Base-by-base conservation (phyloP, 53 echinoderm and acorn worm species). In the Antedon mediterranea region DNA sequence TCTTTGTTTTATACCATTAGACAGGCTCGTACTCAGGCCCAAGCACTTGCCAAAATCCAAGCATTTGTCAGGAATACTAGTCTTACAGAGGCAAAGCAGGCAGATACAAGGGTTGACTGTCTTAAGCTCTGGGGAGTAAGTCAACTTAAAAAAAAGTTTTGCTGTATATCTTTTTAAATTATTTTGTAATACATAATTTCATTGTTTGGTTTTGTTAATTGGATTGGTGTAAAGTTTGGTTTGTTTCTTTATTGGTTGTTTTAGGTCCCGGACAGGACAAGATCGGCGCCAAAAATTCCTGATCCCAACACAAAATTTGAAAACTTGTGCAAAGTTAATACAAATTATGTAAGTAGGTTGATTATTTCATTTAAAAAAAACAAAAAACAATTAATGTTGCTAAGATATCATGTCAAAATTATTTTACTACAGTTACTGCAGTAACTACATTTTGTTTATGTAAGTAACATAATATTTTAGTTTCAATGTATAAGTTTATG, bases 11-110 rank as follows among this genome's bases (percentile, higher is more conserved):
- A 0, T 28, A 31, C 41, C 33, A 7, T 23, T 81, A 94, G 94
- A 20, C 94, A 90, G 79, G 91, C 91, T 34, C 57, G 70, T 44
- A 90, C 81, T 26, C 94, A 94, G 72, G 73, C 91, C 43, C 83
- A 86, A 77, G 85, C 85, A 31, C 83, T 94, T 71, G 88, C 90
- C 84, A 94, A 94, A 79, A 94, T 94, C 32, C 94, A 94, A 78
- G 91, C 91, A 13, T 94, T 82, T 57, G 91, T 88, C 29, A 85
- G 85, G 41, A 94, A 94, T 76, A 81, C 87, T 29, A 88, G 76
- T 32, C 85, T 94, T 75, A 82, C 91, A 57, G 94, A 94, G 75
- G 84, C 84, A 72, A 83, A 82, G 74, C 94, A 94, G 76, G 91
- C 91, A 18, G 78, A 87, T 23, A 84, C 91, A 86, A 91, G 94